Evolutionary conservation across 2,113 vertebrate species (phyloP), one percentile per base, ranked within the genome.

Genomic region (Manacus vitellinus): DNA sequence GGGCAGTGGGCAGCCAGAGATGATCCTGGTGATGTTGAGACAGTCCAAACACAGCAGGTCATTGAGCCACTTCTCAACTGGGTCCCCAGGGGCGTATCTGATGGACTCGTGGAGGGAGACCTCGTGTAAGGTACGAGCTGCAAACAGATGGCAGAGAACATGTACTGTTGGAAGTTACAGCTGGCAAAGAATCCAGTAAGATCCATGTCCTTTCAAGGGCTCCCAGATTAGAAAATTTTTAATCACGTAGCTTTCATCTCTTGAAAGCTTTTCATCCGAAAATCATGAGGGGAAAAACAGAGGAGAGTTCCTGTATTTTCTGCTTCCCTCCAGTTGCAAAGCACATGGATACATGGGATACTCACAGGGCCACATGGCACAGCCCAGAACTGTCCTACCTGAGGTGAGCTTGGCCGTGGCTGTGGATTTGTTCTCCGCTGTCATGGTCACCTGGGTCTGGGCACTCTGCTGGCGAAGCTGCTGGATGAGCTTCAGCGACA

Each of bases 401-500:
- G 99, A 98, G 33, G 98, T 92, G 28, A 99, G 98, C 67, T 98
- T 98, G 55, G 98, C 98, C 2, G 99, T 99, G 46, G 97, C 98
- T 5, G 98, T 97, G 94, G 65, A 95, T 95, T 98, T 98, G 97
- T 99, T 99, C 97, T 99, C 99, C 3, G 99, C 99, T 0, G 98
- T 99, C 94, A 98, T 91, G 83, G 96, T 99, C 97, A 98, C 97
- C 94, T 99, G 99, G 93, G 98, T 99, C 91, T 99, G 99, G 19
- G 98, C 97, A 3, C 99, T 99, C 97, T 99, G 99, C 74, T 99
- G 99, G 44, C 99, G 98, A 76, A 99, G 97, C 98, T 99, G 99
- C 97, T 99, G 99, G 63, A 99, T 99, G 47, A 99, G 98, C 94
- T 99, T 99, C 85, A 99, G 98, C 17, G 99, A 99, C 9, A 99